phyloP scores from a whole-genome alignment of 2,113 vertebrate species.

The Poicephalus gulielmi region DNA sequence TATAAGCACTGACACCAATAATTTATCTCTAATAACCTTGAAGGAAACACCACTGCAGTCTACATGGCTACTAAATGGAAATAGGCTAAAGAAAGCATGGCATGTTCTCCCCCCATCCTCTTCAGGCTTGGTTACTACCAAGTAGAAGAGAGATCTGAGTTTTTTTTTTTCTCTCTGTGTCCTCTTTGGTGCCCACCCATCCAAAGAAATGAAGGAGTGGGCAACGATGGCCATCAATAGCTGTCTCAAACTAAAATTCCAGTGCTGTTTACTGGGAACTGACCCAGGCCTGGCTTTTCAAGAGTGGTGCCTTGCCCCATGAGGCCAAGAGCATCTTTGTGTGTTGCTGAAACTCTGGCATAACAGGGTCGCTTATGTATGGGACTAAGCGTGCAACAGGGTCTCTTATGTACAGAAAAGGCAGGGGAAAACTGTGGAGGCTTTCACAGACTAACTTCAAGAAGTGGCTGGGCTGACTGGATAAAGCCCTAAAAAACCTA shows the following conservation, averaged over 20 bases:
- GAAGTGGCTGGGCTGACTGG: background rate
- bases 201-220: background rate
- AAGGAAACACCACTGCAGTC: background rate
- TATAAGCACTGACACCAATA: background rate
- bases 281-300: background rate
- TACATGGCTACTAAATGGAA: background rate
- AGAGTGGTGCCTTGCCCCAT: background rate
- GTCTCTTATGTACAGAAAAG: background rate
- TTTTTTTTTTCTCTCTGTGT: background rate
- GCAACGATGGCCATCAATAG: rapidly evolving
- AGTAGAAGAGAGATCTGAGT: background rate
- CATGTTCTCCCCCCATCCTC: background rate
- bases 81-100: background rate
- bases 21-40: background rate
- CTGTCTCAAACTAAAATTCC: background rate
- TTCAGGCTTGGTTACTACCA: background rate
- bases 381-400: background rate
- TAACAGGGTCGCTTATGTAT: rapidly evolving
- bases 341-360: background rate
- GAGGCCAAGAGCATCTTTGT: background rate
- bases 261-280: background rate
- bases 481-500: background rate
- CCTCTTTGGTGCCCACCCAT: background rate
- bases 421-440: background rate
- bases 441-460: background rate